Evolutionary conservation across 1,140 invertebrate species (phyloP).

Genomic region (Euglossa dilemma): DNA sequence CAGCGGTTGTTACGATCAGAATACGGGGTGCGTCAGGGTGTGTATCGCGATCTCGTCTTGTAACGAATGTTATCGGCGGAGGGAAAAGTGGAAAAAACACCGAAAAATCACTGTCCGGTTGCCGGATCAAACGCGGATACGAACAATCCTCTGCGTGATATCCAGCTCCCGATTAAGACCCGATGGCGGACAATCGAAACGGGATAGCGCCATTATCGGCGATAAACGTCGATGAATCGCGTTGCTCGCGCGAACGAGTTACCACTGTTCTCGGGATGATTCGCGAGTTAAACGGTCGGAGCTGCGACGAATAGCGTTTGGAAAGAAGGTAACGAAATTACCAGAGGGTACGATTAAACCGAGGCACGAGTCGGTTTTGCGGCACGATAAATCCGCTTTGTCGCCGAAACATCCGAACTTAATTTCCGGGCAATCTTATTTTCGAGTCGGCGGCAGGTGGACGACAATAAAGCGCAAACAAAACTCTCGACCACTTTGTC

Average conservation of each 20-base stretch:
- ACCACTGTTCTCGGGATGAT: background rate
- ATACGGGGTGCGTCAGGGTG: too few relatives aligned
- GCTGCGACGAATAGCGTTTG: background rate
- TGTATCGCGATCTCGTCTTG: too few relatives aligned
- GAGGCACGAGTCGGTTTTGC: background rate
- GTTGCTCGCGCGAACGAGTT: background rate
- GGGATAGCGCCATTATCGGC: too few relatives aligned
- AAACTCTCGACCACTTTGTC: conserved; percentile 20
- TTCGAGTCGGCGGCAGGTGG: background rate
- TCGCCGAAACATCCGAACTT: background rate
- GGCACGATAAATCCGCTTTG: conserved; percentile 1
- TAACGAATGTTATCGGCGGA: background rate
- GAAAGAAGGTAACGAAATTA: background rate
- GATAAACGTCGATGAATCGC: background rate
- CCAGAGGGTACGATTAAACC: background rate
- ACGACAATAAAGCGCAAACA: conserved; percentile 22
- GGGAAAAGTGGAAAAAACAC: too few relatives aligned
- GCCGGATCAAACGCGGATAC: background rate
- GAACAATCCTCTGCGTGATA: background rate
- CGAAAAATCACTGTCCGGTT: too few relatives aligned
- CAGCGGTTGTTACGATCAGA: background rate
- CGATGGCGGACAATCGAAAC: too few relatives aligned
- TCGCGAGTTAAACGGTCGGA: background rate
- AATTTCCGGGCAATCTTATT: conserved; percentile 20
- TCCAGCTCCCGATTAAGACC: too few relatives aligned